Conservation (phyloP, 2,888 invertebrate species). For the Nephrotoma appendiculata region DNA sequence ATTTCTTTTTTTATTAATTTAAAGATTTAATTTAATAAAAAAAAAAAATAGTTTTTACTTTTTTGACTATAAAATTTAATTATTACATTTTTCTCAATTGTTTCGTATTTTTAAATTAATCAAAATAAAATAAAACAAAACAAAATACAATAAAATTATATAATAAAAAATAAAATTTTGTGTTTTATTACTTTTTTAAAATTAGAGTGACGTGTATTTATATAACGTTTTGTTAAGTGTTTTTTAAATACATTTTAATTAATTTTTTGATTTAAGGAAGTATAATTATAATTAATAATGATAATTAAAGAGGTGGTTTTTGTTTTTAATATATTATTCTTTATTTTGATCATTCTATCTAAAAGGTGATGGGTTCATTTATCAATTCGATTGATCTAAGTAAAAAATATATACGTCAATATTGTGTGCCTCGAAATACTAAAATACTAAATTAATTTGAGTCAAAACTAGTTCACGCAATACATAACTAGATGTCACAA, state of each 20-base stretch:
- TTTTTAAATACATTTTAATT: not conserved
- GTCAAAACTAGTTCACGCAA: not conserved
- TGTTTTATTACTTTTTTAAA: not conserved
- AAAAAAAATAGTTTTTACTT: not conserved
- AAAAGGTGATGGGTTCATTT: constrained; percentile 3
- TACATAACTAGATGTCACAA: not conserved
- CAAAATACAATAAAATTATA: not conserved
- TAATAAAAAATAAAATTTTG: not conserved
- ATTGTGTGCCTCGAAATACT: too few species aligned
- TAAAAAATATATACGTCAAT: not conserved
- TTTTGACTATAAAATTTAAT: not conserved
- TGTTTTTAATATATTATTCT: not conserved
- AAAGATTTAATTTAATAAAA: not conserved
- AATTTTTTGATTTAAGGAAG: not conserved
- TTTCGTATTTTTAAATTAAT: not conserved
- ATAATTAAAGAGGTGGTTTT: not conserved
- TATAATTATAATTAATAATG: not conserved
- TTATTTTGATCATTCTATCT: not conserved
- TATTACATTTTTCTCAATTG: not conserved
- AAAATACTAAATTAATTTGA: not conserved
- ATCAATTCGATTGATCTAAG: constrained; percentile 2
- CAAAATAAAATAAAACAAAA: not conserved
- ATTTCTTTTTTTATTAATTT: not conserved
- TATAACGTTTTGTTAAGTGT: not conserved
- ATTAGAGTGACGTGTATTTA: not conserved